Conservation (phyloP, 2,888 invertebrate species). For the Archaeoteleia sp. region DNA sequence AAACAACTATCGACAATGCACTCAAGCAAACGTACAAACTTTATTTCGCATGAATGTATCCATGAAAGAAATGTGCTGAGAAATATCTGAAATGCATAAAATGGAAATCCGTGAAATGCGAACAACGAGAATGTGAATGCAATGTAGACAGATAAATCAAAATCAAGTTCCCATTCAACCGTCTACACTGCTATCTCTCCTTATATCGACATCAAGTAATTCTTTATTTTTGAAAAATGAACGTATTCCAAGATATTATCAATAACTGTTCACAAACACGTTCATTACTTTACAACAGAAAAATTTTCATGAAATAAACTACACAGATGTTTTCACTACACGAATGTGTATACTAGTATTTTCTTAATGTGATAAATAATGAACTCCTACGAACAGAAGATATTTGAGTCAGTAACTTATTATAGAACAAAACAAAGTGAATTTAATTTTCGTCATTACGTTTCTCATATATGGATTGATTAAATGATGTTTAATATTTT, state of each 20-base stretch:
- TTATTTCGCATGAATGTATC: slow-evolving; percentile 38
- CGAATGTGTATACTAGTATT: no score
- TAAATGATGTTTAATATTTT: no score
- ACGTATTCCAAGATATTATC: slow-evolving; percentile 26
- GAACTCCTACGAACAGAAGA: no score
- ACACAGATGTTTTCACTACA: no score
- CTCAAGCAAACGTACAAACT: slow-evolving; percentile 33
- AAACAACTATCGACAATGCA: slow-evolving; percentile 33
- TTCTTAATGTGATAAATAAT: no score
- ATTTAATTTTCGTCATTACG: no score
- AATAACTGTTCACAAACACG: slow-evolving; percentile 4
- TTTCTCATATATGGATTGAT: no score
- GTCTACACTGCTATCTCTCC: slow-evolving; percentile 30
- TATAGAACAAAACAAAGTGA: no score
- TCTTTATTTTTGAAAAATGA: slow-evolving; percentile 34
- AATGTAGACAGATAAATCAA: slow-evolving; percentile 58
- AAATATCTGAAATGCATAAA: slow-evolving; percentile 43
- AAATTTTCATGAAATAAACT: no score
- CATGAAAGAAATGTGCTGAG: slow-evolving; percentile 33
- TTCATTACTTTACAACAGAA: slow-evolving; percentile 2
- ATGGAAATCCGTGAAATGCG: slow-evolving; percentile 27
- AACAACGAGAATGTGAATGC: slow-evolving; percentile 47
- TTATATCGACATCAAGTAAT: slow-evolving; percentile 36
- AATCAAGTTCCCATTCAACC: slow-evolving; percentile 57
- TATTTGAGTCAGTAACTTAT: no score